Percentiles rank a stretch among this genome's conserved stretches.
These are phyloP conservation scores for Psittacus erithacus DNA, from an alignment of 2,113 vertebrate species.

Conservation along the genomic window DNA sequence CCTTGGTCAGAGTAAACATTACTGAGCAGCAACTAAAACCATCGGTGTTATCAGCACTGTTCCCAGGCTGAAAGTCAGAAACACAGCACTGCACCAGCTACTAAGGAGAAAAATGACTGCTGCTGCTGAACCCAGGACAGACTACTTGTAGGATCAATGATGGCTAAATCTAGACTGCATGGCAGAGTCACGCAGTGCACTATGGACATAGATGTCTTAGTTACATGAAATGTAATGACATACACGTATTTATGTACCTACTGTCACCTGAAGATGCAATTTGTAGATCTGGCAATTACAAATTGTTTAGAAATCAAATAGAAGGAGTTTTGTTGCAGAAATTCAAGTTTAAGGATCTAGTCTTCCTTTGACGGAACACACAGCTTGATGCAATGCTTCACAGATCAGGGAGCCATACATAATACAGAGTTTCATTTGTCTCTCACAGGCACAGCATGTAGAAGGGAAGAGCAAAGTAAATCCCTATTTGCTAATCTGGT, in stretches of 20 bases:
- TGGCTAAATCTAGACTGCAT: not conserved
- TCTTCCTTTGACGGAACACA: not conserved
- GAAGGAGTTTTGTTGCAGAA: not conserved
- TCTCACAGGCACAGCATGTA: not conserved
- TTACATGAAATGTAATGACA: no score
- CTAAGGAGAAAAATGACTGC: no score
- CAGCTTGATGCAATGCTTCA: accelerated
- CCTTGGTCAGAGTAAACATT: no score
- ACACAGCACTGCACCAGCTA: no score
- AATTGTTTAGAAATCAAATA: not conserved
- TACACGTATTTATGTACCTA: not conserved
- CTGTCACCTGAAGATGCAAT: not conserved
- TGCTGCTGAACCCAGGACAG: no score
- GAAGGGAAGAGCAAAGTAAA: slow-evolving; percentile 4
- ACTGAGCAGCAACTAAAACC: no score
- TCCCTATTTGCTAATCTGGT: slow-evolving; percentile 27
- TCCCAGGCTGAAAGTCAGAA: no score
- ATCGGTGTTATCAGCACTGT: no score
- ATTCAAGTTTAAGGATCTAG: not conserved
- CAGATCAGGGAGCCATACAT: not conserved
- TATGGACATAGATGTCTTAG: accelerated
- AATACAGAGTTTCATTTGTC: not conserved
- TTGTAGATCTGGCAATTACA: not conserved
- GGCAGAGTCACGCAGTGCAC: accelerated
- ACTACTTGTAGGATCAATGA: not conserved